phyloP scores from a whole-genome alignment of 2,888 invertebrate species.

The Mimas tiliae region DNA sequence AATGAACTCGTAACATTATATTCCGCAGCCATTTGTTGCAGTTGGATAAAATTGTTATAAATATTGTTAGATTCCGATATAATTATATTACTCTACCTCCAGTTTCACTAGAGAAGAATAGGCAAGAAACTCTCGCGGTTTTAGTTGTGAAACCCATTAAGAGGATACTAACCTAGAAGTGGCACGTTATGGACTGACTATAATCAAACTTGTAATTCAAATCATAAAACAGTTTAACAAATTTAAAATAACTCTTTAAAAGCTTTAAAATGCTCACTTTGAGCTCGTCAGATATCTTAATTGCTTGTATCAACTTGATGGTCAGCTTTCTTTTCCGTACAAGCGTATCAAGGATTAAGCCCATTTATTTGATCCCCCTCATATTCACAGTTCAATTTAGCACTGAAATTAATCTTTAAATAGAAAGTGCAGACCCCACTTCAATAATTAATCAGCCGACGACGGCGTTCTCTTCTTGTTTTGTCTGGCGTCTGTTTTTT shows the following conservation, averaged over 20 bases:
- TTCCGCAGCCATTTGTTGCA: background rate
- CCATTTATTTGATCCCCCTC: background rate
- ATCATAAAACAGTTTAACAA: background rate
- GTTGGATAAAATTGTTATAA: background rate
- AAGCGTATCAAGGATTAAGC: background rate
- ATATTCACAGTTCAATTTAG: background rate
- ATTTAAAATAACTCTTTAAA: background rate
- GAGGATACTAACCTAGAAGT: too few relatives aligned
- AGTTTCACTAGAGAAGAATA: too few relatives aligned
- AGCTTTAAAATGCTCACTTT: background rate
- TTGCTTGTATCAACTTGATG: background rate
- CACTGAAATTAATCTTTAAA: slow-evolving; percentile 21
- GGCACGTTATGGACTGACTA: too few relatives aligned
- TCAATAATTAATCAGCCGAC: slow-evolving; percentile 51
- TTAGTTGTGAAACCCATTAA: too few relatives aligned
- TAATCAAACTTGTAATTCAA: too few relatives aligned
- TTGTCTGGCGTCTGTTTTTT: slow-evolving; percentile 57
- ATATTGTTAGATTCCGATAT: too few relatives aligned
- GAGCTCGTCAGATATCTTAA: background rate
- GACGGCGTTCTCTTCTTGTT: slow-evolving; percentile 48
- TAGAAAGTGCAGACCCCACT: slow-evolving; percentile 32
- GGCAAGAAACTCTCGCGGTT: too few relatives aligned
- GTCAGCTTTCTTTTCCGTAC: background rate
- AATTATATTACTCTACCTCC: too few relatives aligned
- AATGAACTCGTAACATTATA: background rate